phyloP scores from a whole-genome alignment of 2,797 vertebrate genomes.

The Pitangus sulphuratus region DNA sequence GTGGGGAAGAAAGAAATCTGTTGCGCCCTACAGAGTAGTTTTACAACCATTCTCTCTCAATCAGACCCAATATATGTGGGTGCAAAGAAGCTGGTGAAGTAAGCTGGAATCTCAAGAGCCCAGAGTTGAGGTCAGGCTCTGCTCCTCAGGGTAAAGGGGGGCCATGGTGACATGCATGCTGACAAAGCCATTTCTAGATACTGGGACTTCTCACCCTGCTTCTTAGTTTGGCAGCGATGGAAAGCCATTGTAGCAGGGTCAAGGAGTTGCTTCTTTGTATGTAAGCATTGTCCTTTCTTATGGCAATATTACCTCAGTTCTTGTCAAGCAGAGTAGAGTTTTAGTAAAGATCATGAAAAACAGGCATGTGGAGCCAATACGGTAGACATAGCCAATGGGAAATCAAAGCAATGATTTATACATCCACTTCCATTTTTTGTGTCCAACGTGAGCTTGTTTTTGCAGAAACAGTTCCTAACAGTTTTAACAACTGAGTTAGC shows the following conservation, averaged over 20 bases:
- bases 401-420: conserved; percentile 29
- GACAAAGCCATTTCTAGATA: background rate
- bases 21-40: background rate
- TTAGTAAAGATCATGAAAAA: background rate
- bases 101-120: background rate
- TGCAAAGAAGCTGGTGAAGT: background rate
- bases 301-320: background rate
- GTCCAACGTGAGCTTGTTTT: background rate
- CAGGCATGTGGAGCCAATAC: background rate
- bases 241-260: background rate
- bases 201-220: background rate
- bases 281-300: conserved; percentile 9
- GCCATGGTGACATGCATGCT: background rate
- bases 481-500: background rate
- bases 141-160: background rate
- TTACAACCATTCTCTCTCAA: background rate
- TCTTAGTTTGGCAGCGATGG: background rate
- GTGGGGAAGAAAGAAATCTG: background rate
- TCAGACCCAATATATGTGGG: background rate
- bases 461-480: background rate
- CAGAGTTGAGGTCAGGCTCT: background rate
- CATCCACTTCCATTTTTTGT: background rate
- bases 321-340: conserved; percentile 9
- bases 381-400: background rate
- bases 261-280: background rate